Evolutionary conservation across 1,140 invertebrate genomes (phyloP), one percentile per base, ranked within the genome.

Genomic region (Babylonia areolata): DNA sequence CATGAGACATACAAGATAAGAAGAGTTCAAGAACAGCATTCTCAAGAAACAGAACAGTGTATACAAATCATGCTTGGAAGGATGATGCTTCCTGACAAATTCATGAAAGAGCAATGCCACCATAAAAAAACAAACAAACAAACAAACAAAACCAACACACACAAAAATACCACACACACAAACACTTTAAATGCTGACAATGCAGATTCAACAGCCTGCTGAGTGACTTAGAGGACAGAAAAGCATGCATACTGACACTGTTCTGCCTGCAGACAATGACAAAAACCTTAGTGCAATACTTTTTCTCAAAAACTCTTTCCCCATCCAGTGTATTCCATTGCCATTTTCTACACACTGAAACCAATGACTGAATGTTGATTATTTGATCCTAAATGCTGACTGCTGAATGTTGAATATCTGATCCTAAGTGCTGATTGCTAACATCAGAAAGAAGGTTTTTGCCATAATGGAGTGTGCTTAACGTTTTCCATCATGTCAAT

Each of bases 261-360:
- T 80, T 42, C 78, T 80, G 78, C 78, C 78, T 54, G 46, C 78
- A 80, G 78, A 54, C 46, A 23, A 9, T 28, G 37, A 77, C 12
- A 23, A 6, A 64, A 64, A n/a, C n/a, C n/a, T n/a, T n/a, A n/a
- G n/a, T n/a, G n/a, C n/a, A n/a, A n/a, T n/a, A n/a, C n/a, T n/a
- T n/a, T n/a, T n/a, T n/a, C n/a, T n/a, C n/a, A n/a, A n/a, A n/a
- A n/a, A n/a, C n/a, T n/a, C n/a, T n/a, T n/a, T n/a, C 58, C 0
- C 58, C 58, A 64, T 64, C 28, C 58, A 23, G 58, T 28, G 58
- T 64, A 20, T 23, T 64, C 28, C 28, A 51, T 20, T 51, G 46
- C 46, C 46, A 51, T 6, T 11, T 51, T 20, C 46, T 11, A 51
- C 20, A 51, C 46, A 51, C 9, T 51, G 46, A 51, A n/a, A n/a